phyloP scores from a whole-genome alignment of 2,888 invertebrate species.

The Lepas anatifera region DNA sequence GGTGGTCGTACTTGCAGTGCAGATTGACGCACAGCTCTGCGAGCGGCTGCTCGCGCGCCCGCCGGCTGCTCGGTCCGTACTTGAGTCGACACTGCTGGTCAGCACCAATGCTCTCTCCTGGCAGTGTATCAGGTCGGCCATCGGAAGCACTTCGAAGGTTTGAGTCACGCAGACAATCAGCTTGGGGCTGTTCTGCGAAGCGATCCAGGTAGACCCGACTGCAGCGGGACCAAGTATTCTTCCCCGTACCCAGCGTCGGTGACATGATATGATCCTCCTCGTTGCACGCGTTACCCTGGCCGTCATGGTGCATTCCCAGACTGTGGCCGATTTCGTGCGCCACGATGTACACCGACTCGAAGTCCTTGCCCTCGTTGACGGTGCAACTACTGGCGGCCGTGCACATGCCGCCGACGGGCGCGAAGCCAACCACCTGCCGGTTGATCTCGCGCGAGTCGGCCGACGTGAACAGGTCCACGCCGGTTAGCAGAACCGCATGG shows the following conservation, averaged over 20 bases:
- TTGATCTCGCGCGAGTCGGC: slow-evolving; percentile 27
- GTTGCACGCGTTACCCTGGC: slow-evolving; percentile 31
- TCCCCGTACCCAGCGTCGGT: slow-evolving; percentile 34
- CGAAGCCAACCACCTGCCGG: slow-evolving; percentile 32
- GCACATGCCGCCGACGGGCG: slow-evolving; percentile 40
- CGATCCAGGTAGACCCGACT: slow-evolving; percentile 31
- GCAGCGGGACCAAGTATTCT: slow-evolving; percentile 34
- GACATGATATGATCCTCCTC: slow-evolving; percentile 34
- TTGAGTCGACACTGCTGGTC: slow-evolving; percentile 82
- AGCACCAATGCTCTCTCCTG: slow-evolving; percentile 75
- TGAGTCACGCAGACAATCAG: slow-evolving; percentile 60
- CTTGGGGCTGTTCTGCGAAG: slow-evolving; percentile 50
- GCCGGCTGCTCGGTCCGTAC: slow-evolving; percentile 61
- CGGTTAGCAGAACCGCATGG: slow-evolving; percentile 34
- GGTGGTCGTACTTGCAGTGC: slow-evolving; percentile 22
- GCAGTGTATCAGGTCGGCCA: slow-evolving; percentile 57
- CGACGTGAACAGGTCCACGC: slow-evolving; percentile 27
- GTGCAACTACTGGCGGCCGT: slow-evolving; percentile 37
- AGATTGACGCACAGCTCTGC: slow-evolving; percentile 33
- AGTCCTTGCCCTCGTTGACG: slow-evolving; percentile 40
- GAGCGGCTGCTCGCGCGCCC: slow-evolving; percentile 54
- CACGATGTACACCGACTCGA: slow-evolving; percentile 39
- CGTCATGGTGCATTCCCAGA: slow-evolving; percentile 35
- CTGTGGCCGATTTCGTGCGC: slow-evolving; percentile 42
- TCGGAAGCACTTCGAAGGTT: slow-evolving; percentile 38